These are phyloP conservation scores for Archilochus colubris DNA, from an alignment of 2,113 vertebrate species.

Conservation along the genomic window DNA sequence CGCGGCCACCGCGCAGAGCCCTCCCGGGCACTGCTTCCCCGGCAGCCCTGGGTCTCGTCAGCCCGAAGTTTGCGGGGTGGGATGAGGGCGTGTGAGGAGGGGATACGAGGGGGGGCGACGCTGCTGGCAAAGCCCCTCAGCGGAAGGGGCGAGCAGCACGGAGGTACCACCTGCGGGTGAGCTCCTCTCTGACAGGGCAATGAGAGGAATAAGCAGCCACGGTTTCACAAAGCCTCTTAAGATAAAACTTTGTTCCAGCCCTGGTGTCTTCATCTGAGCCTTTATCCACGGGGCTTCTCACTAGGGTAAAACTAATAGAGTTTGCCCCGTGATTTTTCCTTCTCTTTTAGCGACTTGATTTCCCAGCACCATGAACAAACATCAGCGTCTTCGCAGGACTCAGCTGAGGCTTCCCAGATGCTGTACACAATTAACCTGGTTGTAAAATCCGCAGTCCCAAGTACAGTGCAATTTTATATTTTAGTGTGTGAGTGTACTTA, in stretches of 20 bases:
- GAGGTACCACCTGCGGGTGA: not conserved
- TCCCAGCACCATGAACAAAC: not conserved
- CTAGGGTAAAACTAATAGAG: not conserved
- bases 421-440: not conserved
- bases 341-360: not conserved
- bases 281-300: not conserved
- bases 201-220: not conserved
- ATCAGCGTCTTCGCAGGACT: not conserved
- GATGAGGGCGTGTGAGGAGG: not conserved
- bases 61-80: not conserved
- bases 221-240: not conserved
- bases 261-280: not conserved
- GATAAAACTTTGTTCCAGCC: not conserved
- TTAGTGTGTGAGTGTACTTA: not conserved
- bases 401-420: not conserved
- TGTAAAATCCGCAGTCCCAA: not conserved
- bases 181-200: not conserved
- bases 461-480: not conserved
- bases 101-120: no score
- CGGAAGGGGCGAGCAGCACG: accelerated
- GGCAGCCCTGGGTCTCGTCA: accelerated
- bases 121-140: not conserved
- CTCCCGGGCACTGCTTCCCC: accelerated
- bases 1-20: not conserved
- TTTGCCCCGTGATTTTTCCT: not conserved